phyloP scores from a whole-genome alignment of 2,113 vertebrate species.

The Spheniscus mendiculus region DNA sequence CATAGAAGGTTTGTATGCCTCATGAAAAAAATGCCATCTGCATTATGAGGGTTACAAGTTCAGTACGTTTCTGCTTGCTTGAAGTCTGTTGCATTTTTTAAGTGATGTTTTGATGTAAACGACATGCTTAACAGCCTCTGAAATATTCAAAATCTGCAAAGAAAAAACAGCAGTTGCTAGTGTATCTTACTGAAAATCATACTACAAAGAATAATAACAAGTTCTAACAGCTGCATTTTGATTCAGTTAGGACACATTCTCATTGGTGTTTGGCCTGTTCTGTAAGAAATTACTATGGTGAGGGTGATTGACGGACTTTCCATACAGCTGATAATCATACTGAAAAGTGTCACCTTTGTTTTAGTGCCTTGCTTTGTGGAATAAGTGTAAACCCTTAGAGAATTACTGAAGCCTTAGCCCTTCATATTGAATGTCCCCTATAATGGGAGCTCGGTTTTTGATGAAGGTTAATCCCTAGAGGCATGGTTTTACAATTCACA shows the following conservation, averaged over 20 bases:
- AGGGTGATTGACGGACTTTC: neutral
- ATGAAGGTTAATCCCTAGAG: neutral
- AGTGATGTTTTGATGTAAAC: neutral
- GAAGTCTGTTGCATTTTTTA: neutral
- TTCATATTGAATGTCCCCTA: neutral
- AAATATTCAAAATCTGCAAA: neutral
- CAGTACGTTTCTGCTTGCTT: neutral
- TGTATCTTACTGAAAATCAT: neutral
- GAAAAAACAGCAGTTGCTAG: neutral
- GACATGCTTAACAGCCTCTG: neutral
- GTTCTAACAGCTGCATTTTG: neutral
- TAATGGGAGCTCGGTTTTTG: neutral
- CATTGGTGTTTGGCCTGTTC: neutral
- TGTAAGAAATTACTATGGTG: neutral
- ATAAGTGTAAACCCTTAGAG: neutral
- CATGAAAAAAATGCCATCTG: neutral
- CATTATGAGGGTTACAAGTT: neutral
- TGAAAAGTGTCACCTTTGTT: neutral
- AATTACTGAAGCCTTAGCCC: neutral
- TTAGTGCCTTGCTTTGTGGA: neutral
- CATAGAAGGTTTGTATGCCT: neutral
- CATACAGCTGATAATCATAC: accelerated
- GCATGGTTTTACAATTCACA: neutral
- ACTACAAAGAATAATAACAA: neutral
- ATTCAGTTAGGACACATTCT: neutral